phyloP scores from a whole-genome alignment of 2,113 vertebrate genomes.

The Oryctolagus cuniculus region DNA sequence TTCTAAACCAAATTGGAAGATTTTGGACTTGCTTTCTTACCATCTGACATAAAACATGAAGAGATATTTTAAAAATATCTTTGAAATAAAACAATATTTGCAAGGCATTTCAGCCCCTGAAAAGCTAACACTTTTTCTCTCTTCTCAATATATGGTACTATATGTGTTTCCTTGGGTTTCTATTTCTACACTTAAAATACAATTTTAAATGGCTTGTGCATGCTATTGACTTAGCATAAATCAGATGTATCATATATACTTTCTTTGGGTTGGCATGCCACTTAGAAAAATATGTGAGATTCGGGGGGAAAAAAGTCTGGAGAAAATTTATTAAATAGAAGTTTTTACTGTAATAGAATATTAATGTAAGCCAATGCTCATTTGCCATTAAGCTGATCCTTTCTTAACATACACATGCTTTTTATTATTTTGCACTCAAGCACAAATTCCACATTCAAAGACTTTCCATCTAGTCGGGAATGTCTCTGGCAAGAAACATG shows the following conservation, averaged over 20 bases:
- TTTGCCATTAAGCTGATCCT: conserved; percentile 92
- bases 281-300: conserved; percentile 90
- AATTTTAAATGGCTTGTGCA: conserved; percentile 84
- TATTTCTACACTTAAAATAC: conserved; percentile 87
- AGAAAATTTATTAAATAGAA: conserved; percentile 93
- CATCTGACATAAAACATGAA: conserved; percentile 83
- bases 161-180: conserved; percentile 83
- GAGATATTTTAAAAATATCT: conserved; percentile 76
- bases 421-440: conserved; percentile 93
- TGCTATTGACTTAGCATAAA: conserved; percentile 91
- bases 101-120: conserved; percentile 84
- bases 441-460: conserved; percentile 92
- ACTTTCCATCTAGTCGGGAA: conserved; percentile 91
- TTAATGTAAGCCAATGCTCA: conserved; percentile 91
- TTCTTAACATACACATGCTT: conserved; percentile 93
- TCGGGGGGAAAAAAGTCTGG: conserved; percentile 81
- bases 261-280: conserved; percentile 88
- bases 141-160: conserved; percentile 80
- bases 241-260: conserved; percentile 88
- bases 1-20: conserved; percentile 77
- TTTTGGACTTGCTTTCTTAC: conserved; percentile 75
- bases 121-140: conserved; percentile 84
- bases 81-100: conserved; percentile 88
- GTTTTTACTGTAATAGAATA: conserved; percentile 93
- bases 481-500: conserved; percentile 88